Conservation (phyloP, 2,888 invertebrate species). For the Drosophila recens region DNA sequence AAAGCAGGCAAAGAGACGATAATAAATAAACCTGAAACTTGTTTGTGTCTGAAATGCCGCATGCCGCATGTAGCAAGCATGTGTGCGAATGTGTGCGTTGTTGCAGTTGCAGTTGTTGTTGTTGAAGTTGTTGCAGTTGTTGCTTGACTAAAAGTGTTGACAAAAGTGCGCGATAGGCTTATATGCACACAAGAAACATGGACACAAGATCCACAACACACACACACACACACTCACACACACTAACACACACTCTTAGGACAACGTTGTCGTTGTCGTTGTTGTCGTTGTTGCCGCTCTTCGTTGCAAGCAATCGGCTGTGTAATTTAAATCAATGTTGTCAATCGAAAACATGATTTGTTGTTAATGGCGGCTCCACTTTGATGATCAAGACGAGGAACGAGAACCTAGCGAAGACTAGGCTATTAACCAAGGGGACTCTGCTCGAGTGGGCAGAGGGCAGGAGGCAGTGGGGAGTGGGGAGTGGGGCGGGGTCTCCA, state of each 20-base stretch:
- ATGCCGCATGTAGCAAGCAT: constrained; percentile 21
- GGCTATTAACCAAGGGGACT: constrained; percentile 8
- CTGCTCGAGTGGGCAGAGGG: background rate
- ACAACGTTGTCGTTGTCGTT: constrained; percentile 37
- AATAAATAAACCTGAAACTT: constrained; percentile 64
- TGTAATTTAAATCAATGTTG: constrained; percentile 84
- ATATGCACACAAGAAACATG: constrained; percentile 58
- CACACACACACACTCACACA: constrained; percentile 25
- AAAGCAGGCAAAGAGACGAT: constrained; percentile 42
- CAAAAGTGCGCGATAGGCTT: constrained; percentile 81
- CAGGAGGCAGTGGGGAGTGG: background rate
- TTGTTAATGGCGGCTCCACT: constrained; percentile 79
- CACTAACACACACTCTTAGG: constrained; percentile 17
- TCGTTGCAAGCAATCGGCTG: constrained; percentile 75
- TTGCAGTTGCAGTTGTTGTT: constrained; percentile 31
- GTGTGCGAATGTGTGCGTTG: constrained; percentile 55
- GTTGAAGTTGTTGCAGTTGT: constrained; percentile 38
- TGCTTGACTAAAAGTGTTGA: constrained; percentile 80
- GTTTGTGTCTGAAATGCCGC: constrained; percentile 63
- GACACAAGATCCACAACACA: constrained; percentile 51
- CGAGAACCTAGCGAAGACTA: constrained; percentile 1
- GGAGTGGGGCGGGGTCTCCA: no score
- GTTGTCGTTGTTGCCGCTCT: constrained; percentile 42
- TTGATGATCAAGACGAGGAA: constrained; percentile 63
- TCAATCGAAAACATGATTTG: constrained; percentile 84